A percentile compares a stretch with the other conserved stretches of the same genome.
Evolutionary conservation across 30 jellyfish, hydroid and myxozoan genomes (phyloP).

Genomic region (Pelagia noctiluca): DNA sequence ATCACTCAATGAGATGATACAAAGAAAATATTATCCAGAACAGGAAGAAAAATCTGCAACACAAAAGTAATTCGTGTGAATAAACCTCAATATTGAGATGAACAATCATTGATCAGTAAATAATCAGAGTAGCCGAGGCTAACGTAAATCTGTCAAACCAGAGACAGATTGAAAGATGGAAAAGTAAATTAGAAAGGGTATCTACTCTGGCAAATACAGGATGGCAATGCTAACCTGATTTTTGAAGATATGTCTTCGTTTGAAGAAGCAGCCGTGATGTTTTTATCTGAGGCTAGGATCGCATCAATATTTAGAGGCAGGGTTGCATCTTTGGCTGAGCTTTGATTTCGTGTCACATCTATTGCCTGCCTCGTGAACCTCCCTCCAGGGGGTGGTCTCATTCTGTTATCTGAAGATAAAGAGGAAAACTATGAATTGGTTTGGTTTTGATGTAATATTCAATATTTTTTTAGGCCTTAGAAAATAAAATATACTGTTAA

Average conservation of each 20-base stretch:
- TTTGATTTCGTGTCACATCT: conserved; percentile 78
- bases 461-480: too few species aligned
- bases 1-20: too few species aligned
- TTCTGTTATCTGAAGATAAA: conserved; percentile 66
- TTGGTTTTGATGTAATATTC: too few species aligned
- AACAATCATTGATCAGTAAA: too few species aligned
- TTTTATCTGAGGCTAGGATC: conserved; percentile 45
- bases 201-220: not conserved
- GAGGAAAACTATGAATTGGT: not conserved
- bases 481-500: too few species aligned
- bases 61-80: too few species aligned
- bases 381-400: conserved; percentile 82
- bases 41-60: too few species aligned
- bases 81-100: too few species aligned
- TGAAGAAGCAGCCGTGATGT: conserved; percentile 49
- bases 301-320: conserved; percentile 31
- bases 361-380: conserved; percentile 61
- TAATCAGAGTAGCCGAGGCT: not conserved
- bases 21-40: not conserved
- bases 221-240: conserved; percentile 33
- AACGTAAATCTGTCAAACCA: not conserved
- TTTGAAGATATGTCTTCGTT: conserved; percentile 56
- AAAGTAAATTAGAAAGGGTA: too few species aligned
- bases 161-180: not conserved
- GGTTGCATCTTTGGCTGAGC: conserved; percentile 56